phyloP scores from a whole-genome alignment of 2,888 invertebrate genomes.

The Chrysolina haemoptera region DNA sequence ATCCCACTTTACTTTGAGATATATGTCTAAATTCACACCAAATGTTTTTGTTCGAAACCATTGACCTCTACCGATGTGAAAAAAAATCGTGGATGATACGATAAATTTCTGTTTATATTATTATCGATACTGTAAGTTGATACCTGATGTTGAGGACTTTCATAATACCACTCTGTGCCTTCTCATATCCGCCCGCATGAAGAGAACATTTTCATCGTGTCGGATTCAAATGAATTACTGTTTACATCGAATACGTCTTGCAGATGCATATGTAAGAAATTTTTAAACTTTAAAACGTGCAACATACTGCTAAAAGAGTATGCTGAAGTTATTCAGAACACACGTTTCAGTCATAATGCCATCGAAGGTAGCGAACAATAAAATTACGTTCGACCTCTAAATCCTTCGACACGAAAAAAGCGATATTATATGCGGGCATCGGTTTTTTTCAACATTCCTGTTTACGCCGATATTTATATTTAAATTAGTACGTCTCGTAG shows the following conservation, averaged over 20 bases:
- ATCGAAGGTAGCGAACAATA: slow-evolving; percentile 23
- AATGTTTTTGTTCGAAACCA: too few relatives aligned
- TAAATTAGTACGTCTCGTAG: slow-evolving; percentile 37
- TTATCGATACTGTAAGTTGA: not conserved
- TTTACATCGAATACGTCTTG: slow-evolving; percentile 35
- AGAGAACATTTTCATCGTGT: not conserved
- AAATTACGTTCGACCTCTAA: slow-evolving; percentile 40
- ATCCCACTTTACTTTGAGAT: too few relatives aligned
- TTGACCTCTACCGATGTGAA: too few relatives aligned
- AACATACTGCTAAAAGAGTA: slow-evolving; percentile 29
- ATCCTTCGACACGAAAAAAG: slow-evolving; percentile 32
- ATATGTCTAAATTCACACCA: too few relatives aligned
- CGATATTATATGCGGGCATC: slow-evolving; percentile 38
- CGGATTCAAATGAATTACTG: slow-evolving; percentile 30
- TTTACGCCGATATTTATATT: slow-evolving; percentile 41
- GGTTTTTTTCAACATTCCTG: slow-evolving; percentile 40
- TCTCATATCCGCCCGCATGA: not conserved
- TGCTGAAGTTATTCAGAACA: slow-evolving; percentile 32
- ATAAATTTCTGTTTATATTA: too few relatives aligned
- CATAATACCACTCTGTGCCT: not conserved
- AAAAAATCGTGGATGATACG: too few relatives aligned
- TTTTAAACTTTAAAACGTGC: slow-evolving; percentile 40
- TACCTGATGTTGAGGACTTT: not conserved
- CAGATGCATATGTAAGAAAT: slow-evolving; percentile 35
- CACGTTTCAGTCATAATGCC: slow-evolving; percentile 24